Percentiles rank a stretch among this genome's conserved stretches.
These are phyloP conservation scores for Musca vetustissima DNA, from an alignment of 1,140 invertebrate genomes.

Conservation along the genomic window DNA sequence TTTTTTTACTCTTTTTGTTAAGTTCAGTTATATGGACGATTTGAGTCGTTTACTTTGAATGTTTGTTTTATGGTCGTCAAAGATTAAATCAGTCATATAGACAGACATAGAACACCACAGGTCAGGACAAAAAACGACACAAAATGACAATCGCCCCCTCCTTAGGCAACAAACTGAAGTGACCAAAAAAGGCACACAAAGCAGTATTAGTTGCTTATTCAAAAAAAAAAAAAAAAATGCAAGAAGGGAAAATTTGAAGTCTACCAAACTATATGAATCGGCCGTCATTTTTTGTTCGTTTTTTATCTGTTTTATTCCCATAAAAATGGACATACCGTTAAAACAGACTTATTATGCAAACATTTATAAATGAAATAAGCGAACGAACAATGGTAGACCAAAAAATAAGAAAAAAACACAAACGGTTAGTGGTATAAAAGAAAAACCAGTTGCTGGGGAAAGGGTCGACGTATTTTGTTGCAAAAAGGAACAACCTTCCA, in stretches of 20 bases:
- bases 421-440: no score
- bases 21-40: no score
- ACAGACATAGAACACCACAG: conserved; percentile 1
- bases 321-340: conserved; percentile 15
- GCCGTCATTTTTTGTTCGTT: not conserved
- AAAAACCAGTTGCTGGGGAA: no score
- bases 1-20: not conserved
- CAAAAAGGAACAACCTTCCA: no score
- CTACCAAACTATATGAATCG: no score
- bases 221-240: no score
- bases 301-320: not conserved
- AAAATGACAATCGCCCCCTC: conserved; percentile 8
- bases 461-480: no score
- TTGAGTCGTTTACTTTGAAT: not conserved
- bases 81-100: conserved; percentile 24
- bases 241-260: no score
- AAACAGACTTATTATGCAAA: conserved; percentile 23
- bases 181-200: no score
- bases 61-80: conserved; percentile 21
- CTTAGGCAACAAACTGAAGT: not conserved
- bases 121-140: conserved; percentile 13
- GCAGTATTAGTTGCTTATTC: no score
- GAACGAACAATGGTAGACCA: no score
- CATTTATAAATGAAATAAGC: conserved; percentile 19
- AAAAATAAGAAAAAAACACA: no score